Evolutionary conservation across 2,113 vertebrate species (phyloP).

Genomic region (Gopherus flavomarginatus): DNA sequence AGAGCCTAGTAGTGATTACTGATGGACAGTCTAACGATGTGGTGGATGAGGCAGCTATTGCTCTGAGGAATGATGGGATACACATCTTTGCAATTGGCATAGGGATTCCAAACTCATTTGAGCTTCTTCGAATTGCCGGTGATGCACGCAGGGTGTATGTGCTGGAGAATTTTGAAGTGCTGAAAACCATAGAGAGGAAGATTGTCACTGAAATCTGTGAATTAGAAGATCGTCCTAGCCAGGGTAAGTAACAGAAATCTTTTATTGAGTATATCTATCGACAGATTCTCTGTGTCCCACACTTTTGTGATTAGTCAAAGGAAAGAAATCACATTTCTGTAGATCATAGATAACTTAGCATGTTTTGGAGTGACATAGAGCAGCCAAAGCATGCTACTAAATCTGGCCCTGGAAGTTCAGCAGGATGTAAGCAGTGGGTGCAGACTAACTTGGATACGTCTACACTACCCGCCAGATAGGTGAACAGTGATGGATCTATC

Average conservation of each 20-base stretch:
- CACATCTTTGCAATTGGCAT: slow-evolving; percentile 79
- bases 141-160: slow-evolving; percentile 55
- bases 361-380: neutral
- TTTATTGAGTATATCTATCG: neutral
- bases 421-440: neutral
- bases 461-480: too few species aligned
- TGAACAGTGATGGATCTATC: too few species aligned
- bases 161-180: slow-evolving; percentile 62
- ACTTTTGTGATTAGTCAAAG: neutral
- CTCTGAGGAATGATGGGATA: slow-evolving; percentile 52
- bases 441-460: neutral
- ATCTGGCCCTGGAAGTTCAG: neutral
- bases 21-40: slow-evolving; percentile 75
- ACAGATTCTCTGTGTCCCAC: neutral
- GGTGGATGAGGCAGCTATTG: slow-evolving; percentile 49
- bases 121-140: slow-evolving; percentile 78
- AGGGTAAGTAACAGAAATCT: neutral
- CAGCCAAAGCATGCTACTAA: neutral
- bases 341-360: neutral
- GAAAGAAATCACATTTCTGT: neutral
- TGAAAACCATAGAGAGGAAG: slow-evolving; percentile 66
- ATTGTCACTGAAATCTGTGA: slow-evolving; percentile 77
- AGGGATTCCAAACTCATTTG: slow-evolving; percentile 48
- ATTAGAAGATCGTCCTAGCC: neutral
- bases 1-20: slow-evolving; percentile 85